Percentiles rank a stretch among this genome's conserved stretches.
phyloP scores from a whole-genome alignment of 1,140 invertebrate genomes.

The Xylocopa sonorina region DNA sequence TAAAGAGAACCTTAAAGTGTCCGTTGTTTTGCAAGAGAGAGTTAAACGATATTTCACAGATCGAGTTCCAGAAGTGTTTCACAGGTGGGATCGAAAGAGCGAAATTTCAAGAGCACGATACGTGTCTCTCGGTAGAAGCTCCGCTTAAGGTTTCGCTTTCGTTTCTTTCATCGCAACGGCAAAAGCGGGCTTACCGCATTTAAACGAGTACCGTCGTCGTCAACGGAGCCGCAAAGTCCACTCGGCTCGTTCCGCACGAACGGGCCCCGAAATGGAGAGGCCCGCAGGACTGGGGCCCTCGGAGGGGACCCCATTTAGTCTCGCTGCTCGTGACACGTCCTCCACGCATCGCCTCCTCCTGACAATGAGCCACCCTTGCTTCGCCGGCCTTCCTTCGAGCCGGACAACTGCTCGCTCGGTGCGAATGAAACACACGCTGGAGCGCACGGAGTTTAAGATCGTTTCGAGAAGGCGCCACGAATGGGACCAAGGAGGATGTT shows the following conservation, averaged over 20 bases:
- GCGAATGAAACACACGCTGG: not conserved
- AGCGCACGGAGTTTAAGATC: not conserved
- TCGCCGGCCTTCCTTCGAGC: conserved; percentile 2
- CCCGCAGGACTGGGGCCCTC: conserved; percentile 46
- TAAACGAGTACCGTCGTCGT: conserved; percentile 53
- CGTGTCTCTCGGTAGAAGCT: no score
- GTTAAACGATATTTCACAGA: no score
- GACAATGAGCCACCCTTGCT: conserved; percentile 46
- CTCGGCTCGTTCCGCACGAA: conserved; percentile 62
- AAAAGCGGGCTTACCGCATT: conserved; percentile 47
- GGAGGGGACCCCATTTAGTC: conserved; percentile 69
- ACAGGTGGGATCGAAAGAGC: no score
- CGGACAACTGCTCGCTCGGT: not conserved
- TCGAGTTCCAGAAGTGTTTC: not conserved
- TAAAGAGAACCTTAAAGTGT: no score
- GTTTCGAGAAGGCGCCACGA: not conserved
- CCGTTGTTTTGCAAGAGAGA: no score
- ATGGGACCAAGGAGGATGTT: not conserved
- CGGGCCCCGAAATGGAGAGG: conserved; percentile 58
- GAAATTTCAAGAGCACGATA: not conserved
- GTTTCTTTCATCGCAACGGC: conserved; percentile 42
- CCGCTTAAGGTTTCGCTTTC: conserved; percentile 13
- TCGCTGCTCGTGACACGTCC: conserved; percentile 65
- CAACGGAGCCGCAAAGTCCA: conserved; percentile 62
- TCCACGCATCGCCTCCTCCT: conserved; percentile 51